Evolutionary conservation across 1,140 invertebrate species (phyloP).

Genomic region (Dendrolimus kikuchii): DNA sequence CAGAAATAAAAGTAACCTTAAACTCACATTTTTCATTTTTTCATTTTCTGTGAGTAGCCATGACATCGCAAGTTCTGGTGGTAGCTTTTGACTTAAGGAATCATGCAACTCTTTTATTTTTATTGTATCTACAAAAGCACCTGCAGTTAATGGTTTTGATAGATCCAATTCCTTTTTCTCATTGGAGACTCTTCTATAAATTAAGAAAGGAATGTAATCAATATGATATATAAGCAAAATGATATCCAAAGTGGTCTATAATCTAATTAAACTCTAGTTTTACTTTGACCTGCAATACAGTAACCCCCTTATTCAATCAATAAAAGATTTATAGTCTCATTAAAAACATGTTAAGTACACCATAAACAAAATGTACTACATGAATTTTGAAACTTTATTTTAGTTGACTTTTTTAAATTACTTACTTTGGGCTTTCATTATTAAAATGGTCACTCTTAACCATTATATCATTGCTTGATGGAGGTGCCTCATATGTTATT

Average conservation of each 20-base stretch:
- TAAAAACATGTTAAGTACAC: no score
- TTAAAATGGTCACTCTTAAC: conserved; percentile 59
- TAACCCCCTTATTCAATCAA: no score
- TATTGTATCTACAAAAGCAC: conserved; percentile 53
- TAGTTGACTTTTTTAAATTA: background rate
- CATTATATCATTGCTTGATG: conserved; percentile 31
- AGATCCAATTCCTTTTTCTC: conserved; percentile 55
- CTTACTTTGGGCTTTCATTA: conserved; percentile 48
- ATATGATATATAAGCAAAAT: background rate
- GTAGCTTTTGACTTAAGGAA: conserved; percentile 43
- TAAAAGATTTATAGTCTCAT: no score
- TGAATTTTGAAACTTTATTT: background rate
- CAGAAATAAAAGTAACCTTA: conserved; percentile 1
- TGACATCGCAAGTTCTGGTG: conserved; percentile 48
- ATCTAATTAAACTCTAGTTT: no score
- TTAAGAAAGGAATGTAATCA: background rate
- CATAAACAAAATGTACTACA: no score
- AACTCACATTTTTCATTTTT: conserved; percentile 43
- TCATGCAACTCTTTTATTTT: conserved; percentile 52
- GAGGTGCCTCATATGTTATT: conserved; percentile 13
- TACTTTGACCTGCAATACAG: no score
- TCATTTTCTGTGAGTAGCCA: conserved; percentile 56
- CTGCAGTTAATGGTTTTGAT: conserved; percentile 49
- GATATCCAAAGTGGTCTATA: no score
- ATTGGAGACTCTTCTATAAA: conserved; percentile 34